Conservation (phyloP, 2,797 vertebrate genomes). For the Babyrousa celebensis region DNA sequence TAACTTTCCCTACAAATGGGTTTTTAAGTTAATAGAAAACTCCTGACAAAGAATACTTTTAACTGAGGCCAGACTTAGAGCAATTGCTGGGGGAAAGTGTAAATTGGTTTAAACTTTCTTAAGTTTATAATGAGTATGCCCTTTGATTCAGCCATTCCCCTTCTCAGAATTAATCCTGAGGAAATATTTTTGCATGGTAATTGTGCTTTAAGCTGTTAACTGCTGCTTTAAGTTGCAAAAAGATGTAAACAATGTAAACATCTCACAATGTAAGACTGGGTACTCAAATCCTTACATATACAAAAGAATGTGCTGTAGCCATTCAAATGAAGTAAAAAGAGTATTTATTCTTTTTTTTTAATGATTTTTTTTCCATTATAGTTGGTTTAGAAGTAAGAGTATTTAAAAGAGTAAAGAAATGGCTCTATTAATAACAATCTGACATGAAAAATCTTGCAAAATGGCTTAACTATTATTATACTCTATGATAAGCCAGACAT, state of each 20-base stretch:
- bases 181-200: slow-evolving; percentile 20
- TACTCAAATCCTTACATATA: background rate
- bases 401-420: background rate
- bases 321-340: background rate
- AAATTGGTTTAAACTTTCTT: slow-evolving; percentile 36
- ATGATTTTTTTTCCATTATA: no score
- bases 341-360: background rate
- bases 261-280: background rate
- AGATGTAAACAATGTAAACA: slow-evolving; percentile 4
- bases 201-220: background rate
- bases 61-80: background rate
- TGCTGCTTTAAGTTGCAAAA: slow-evolving; percentile 27
- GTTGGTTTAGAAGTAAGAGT: no score
- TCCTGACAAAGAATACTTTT: slow-evolving; percentile 49
- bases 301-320: background rate
- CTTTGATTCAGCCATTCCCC: background rate
- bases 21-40: slow-evolving; percentile 55
- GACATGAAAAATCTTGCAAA: background rate
- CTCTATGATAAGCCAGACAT: background rate
- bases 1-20: background rate
- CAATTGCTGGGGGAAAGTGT: background rate
- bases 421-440: background rate
- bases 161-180: background rate
- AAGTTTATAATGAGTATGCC: background rate
- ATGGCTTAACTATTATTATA: slow-evolving; percentile 10